Evolutionary conservation across 2,797 vertebrate genomes (phyloP), one percentile per base, ranked within the genome.

Genomic region (Ficedula albicollis): DNA sequence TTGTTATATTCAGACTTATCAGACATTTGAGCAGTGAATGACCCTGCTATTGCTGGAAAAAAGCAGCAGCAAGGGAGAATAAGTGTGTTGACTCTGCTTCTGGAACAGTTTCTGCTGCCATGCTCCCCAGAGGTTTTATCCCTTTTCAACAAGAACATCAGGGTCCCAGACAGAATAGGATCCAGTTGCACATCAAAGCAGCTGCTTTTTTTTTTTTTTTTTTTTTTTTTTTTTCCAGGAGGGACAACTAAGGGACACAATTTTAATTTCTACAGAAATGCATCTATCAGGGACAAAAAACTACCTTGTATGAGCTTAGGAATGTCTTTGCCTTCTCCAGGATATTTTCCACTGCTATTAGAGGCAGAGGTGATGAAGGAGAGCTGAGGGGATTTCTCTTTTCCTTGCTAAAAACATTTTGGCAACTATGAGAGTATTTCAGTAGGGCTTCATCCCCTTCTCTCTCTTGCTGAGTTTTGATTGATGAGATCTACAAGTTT

Each of bases 191-290:
- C 38, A 38, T 38, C 38, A 38, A 38, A 38, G 38, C 38, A 38
- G 38, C 51, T n/a, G n/a, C n/a, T n/a, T 76, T 60, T 73, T 54
- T 54, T 32, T 12, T 11, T 54, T 54, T 77, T 85, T 84, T 73
- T n/a, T 63, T 60, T 76, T 60, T 38, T 13, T 13, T 73, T 32
- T 54, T 54, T 20, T 8, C 41, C 58, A 68, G 62, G 38, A 76
- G 86, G 72, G 74, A 70, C 85, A 91, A 92, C 77, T 82, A 95
- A 84, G 89, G 39, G 74, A 48, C 43, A 92, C 77, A 79, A 85
- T 96, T 96, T 96, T 95, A 95, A 89, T 96, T 97, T 95, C 89
- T 86, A 88, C 75, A 88, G 58, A 95, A 95, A 95, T 25, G 34
- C 70, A 89, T 87, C 79, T 92, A 94, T 36, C 75, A 84, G 77